Evolutionary conservation across 2,113 vertebrate genomes (phyloP).

Genomic region (Helogale parvula): DNA sequence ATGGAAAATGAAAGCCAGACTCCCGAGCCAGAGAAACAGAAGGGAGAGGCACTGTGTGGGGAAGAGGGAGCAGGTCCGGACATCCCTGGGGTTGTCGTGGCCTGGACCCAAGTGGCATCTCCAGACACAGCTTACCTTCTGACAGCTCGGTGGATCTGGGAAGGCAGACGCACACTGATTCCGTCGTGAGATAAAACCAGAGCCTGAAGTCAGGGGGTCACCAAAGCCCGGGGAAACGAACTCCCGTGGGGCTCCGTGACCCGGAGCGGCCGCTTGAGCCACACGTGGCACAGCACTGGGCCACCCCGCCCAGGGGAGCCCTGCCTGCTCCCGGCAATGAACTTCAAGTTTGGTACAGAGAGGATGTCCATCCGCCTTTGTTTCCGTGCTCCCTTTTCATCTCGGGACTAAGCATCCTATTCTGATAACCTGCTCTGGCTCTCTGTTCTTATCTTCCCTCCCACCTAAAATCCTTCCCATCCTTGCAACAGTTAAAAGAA

Average conservation of each 20-base stretch:
- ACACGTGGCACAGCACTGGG: no score
- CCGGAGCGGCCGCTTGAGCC: background rate
- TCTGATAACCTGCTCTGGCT: background rate
- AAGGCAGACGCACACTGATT: background rate
- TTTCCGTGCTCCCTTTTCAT: background rate
- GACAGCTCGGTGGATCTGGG: background rate
- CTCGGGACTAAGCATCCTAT: background rate
- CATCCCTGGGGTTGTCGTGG: background rate
- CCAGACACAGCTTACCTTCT: background rate
- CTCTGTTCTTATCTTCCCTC: background rate
- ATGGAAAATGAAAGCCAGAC: background rate
- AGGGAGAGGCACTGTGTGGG: background rate
- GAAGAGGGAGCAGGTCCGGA: background rate
- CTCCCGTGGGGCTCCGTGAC: background rate
- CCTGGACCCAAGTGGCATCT: background rate
- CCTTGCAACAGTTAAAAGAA: background rate
- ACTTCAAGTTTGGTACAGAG: background rate
- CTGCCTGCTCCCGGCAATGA: background rate
- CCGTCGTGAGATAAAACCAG: background rate
- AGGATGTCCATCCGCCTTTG: accelerated
- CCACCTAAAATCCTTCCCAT: background rate
- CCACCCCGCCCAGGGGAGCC: accelerated
- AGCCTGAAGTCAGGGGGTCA: background rate
- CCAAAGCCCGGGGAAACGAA: background rate
- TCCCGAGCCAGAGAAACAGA: background rate